These are phyloP conservation scores for Formica exsecta DNA, from an alignment of 1,140 invertebrate species.

Conservation along the genomic window DNA sequence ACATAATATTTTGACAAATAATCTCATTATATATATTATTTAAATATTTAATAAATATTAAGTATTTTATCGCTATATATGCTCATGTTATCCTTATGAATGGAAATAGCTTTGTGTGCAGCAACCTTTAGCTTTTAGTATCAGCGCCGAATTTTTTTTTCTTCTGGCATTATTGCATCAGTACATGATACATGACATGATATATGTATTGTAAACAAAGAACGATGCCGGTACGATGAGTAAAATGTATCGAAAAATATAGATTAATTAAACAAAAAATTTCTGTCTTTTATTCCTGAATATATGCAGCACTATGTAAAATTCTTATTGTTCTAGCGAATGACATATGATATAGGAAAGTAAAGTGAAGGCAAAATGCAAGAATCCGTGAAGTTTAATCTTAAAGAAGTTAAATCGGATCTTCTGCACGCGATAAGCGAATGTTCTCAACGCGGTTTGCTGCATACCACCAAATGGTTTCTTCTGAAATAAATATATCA, in stretches of 20 bases:
- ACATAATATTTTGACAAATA: neutral
- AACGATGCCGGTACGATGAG: neutral
- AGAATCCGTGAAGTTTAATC: constrained; percentile 86
- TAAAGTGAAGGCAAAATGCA: constrained; percentile 75
- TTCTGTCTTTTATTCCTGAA: neutral
- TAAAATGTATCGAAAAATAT: neutral
- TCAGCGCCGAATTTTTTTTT: neutral
- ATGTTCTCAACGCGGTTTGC: constrained; percentile 90
- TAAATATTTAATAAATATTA: neutral
- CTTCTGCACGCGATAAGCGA: constrained; percentile 89
- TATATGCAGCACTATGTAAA: neutral
- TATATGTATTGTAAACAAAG: neutral
- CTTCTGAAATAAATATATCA: neutral
- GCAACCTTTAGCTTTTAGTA: neutral
- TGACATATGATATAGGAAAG: neutral
- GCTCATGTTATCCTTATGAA: neutral
- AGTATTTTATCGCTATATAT: neutral
- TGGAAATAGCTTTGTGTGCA: neutral
- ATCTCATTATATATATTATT: too few species aligned
- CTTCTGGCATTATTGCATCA: too few species aligned
- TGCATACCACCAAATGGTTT: constrained; percentile 92
- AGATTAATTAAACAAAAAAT: neutral
- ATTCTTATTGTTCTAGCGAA: neutral
- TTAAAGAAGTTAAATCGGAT: constrained; percentile 89
- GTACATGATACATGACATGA: too few species aligned